Percentiles rank a stretch among this genome's conserved stretches.
These are phyloP conservation scores for Pangasius krempfi DNA, from an alignment of 2,797 vertebrate species.

Conservation along the genomic window DNA sequence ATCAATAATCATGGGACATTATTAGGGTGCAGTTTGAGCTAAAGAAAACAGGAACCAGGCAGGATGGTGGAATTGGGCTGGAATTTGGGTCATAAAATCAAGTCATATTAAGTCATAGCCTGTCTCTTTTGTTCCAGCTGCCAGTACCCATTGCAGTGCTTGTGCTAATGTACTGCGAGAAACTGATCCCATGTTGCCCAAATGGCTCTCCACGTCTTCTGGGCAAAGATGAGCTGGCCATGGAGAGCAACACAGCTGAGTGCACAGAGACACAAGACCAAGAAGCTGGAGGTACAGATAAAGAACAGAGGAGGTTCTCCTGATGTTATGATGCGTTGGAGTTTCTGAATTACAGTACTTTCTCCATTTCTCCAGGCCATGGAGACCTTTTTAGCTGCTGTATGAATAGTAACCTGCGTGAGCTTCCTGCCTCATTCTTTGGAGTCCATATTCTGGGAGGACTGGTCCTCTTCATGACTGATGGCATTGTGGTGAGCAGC, in stretches of 20 bases:
- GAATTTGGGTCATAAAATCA: neutral
- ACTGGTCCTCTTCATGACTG: conserved; percentile 94
- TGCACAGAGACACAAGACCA: conserved; percentile 57
- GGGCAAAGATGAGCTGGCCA: conserved; percentile 87
- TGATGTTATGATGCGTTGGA: neutral
- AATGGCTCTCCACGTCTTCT: conserved; percentile 75
- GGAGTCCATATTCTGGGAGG: conserved; percentile 90
- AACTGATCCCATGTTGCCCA: conserved; percentile 82
- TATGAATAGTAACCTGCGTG: conserved; percentile 82
- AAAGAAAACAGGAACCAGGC: neutral
- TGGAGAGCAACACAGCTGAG: conserved; percentile 80
- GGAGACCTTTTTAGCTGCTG: conserved; percentile 87
- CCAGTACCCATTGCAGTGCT: conserved; percentile 91
- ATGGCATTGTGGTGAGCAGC: conserved; percentile 90
- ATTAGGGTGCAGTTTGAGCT: neutral
- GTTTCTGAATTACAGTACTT: neutral
- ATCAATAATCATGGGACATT: neutral
- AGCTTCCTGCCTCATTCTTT: conserved; percentile 87
- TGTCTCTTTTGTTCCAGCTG: conserved; percentile 72
- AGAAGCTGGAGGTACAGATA: conserved; percentile 67
- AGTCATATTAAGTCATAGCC: neutral
- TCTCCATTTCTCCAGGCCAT: conserved; percentile 73
- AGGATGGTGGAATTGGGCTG: neutral
- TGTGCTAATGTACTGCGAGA: conserved; percentile 88
- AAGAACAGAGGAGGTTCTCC: neutral